phyloP scores from a whole-genome alignment of 2,113 vertebrate species.

The Fregata magnificens region DNA sequence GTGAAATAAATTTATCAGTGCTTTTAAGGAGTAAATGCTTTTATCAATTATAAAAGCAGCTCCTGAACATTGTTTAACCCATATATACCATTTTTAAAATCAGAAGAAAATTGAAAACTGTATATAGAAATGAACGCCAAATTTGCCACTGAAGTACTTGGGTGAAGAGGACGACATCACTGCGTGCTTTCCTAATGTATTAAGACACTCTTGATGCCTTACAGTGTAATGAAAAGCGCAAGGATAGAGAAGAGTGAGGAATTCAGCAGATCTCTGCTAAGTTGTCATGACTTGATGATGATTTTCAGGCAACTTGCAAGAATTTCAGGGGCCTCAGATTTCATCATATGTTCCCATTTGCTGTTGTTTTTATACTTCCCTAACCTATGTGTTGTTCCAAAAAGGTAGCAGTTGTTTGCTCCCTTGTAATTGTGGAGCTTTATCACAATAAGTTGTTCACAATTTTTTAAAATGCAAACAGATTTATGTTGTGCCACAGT shows the following conservation, averaged over 20 bases:
- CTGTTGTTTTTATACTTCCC: not conserved
- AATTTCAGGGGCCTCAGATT: not conserved
- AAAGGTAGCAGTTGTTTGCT: not conserved
- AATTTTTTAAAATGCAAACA: not conserved
- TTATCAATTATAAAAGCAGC: not conserved
- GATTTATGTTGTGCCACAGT: not conserved
- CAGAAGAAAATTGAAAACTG: not conserved
- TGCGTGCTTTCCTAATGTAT: not conserved
- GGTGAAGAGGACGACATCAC: not conserved
- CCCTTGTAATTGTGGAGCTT: not conserved
- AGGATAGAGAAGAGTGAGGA: not conserved
- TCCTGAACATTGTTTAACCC: not conserved
- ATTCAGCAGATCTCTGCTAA: not conserved
- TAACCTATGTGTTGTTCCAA: not conserved
- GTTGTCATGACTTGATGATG: not conserved
- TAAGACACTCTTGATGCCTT: not conserved
- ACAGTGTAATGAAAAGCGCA: not conserved
- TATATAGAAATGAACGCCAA: not conserved
- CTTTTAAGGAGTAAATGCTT: not conserved
- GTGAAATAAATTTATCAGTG: not conserved
- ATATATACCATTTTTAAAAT: not conserved
- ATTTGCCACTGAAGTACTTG: accelerated
- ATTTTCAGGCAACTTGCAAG: not conserved
- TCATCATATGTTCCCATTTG: not conserved
- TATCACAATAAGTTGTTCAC: not conserved